A percentile compares a stretch with the other conserved stretches of the same genome.
Evolutionary conservation across 2,888 invertebrate genomes (phyloP).

Genomic region (Phalangium opilio): DNA sequence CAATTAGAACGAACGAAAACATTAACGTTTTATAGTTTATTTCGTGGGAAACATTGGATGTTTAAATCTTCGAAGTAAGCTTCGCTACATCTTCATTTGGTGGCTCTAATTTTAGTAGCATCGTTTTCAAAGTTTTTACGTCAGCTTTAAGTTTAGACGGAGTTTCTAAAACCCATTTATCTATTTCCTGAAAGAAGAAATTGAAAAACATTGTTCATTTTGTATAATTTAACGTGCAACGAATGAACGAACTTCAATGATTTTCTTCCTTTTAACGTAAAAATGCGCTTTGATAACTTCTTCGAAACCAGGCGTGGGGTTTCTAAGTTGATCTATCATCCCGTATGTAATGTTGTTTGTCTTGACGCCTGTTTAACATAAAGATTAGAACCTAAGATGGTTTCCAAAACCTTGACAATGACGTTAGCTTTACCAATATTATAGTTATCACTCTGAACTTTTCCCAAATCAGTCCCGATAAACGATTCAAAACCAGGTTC

Average conservation of each 20-base stretch:
- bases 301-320: constrained; percentile 26
- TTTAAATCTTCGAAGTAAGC: not conserved
- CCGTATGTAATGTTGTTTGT: constrained; percentile 24
- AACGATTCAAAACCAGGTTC: constrained; percentile 86
- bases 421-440: constrained; percentile 24
- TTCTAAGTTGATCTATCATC: constrained; percentile 25
- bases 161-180: not conserved
- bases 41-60: too few relatives aligned
- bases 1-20: too few relatives aligned
- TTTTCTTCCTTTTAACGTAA: constrained; percentile 24
- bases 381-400: too few relatives aligned
- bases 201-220: not conserved
- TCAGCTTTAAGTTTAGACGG: not conserved
- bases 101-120: not conserved
- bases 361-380: too few relatives aligned
- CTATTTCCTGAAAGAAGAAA: not conserved
- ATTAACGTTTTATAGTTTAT: too few relatives aligned
- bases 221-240: too few relatives aligned
- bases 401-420: too few relatives aligned
- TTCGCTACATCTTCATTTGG: not conserved
- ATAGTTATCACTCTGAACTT: constrained; percentile 24
- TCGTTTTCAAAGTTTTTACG: not conserved
- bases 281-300: constrained; percentile 26
- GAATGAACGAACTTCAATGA: constrained; percentile 22
- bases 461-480: constrained; percentile 54